These are phyloP conservation scores for Agapornis roseicollis DNA, from an alignment of 2,113 vertebrate species.

Conservation along the genomic window DNA sequence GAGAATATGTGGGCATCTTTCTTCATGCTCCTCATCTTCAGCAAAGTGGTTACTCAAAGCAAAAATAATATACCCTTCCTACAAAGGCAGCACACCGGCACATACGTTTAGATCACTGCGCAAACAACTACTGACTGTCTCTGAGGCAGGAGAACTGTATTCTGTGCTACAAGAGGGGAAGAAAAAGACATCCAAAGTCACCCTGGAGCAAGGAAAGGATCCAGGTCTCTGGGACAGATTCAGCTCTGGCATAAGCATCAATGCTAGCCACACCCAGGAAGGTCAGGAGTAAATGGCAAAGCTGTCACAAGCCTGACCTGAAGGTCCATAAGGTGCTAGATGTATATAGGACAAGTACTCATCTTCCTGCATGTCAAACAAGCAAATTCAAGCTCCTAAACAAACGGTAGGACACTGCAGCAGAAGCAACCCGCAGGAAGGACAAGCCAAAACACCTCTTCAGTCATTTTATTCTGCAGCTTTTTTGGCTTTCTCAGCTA, in stretches of 20 bases:
- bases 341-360: not conserved
- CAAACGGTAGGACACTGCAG: not conserved
- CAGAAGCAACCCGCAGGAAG: slow-evolving; percentile 26
- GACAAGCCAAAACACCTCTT: not conserved
- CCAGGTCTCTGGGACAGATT: not conserved
- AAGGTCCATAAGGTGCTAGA: not conserved
- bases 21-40: not conserved
- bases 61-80: not conserved
- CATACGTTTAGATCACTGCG: not conserved
- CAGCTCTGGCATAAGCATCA: not conserved
- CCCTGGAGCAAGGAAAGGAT: not conserved
- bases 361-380: not conserved
- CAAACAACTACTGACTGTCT: not conserved
- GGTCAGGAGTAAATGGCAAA: not conserved
- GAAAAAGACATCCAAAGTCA: not conserved
- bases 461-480: not conserved
- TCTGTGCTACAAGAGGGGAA: not conserved
- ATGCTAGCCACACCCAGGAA: not conserved
- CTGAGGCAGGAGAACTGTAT: not conserved
- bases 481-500: not conserved
- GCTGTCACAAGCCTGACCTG: not conserved
- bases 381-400: not conserved
- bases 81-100: not conserved
- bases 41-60: not conserved
- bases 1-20: not conserved